Percentiles rank a stretch among this genome's conserved stretches.
These are phyloP conservation scores for Cryptus armator DNA, from an alignment of 2,888 invertebrate species.

Conservation along the genomic window DNA sequence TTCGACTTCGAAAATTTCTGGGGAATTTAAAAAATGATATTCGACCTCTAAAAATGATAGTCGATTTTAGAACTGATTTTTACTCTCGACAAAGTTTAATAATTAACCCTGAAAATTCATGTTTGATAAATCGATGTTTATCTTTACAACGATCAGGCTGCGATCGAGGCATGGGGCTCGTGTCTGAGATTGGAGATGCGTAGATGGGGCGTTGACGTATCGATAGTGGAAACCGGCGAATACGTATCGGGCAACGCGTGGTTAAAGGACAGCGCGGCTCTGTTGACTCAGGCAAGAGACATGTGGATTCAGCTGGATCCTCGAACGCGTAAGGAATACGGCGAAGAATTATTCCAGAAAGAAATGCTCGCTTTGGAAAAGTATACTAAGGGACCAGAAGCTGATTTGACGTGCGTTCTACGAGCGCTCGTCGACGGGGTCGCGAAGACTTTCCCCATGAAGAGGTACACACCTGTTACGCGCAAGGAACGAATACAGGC, in stretches of 20 bases:
- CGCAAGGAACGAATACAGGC: slow-evolving; percentile 92
- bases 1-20: background rate
- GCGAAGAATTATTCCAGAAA: slow-evolving; percentile 93
- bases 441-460: slow-evolving; percentile 93
- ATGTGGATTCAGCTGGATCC: slow-evolving; percentile 94
- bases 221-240: slow-evolving; percentile 94
- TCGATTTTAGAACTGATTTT: background rate
- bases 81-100: background rate
- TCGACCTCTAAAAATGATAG: background rate
- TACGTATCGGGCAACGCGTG: slow-evolving; percentile 93
- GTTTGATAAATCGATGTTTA: background rate
- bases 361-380: slow-evolving; percentile 93
- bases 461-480: slow-evolving; percentile 94
- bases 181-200: slow-evolving; percentile 93
- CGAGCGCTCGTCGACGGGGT: slow-evolving; percentile 92
- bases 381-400: slow-evolving; percentile 91
- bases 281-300: slow-evolving; percentile 90
- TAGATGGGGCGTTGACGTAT: slow-evolving; percentile 93
- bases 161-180: slow-evolving; percentile 92
- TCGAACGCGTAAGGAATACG: slow-evolving; percentile 91
- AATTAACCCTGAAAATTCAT: background rate
- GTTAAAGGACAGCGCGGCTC: slow-evolving; percentile 89
- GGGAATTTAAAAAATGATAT: background rate
- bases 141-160: slow-evolving; percentile 87
- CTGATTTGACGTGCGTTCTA: slow-evolving; percentile 91